phyloP scores from a whole-genome alignment of 2,888 invertebrate species.

The Mesodorylaimus sp. region DNA sequence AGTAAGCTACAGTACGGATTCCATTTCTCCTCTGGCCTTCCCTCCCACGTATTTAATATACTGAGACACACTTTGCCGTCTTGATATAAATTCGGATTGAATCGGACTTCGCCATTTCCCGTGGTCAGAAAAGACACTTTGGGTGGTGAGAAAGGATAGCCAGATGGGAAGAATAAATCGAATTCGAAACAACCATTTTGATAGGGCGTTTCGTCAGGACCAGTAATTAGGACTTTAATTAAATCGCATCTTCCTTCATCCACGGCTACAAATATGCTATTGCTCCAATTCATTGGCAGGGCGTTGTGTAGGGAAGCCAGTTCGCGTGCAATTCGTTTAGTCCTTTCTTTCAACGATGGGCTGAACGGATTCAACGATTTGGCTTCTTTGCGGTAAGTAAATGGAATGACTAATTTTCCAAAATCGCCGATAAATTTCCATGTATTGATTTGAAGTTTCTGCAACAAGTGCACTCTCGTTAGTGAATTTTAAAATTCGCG shows the following conservation, averaged over 20 bases:
- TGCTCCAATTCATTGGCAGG: constrained; percentile 21
- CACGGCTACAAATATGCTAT: constrained; percentile 26
- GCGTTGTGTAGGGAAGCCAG: constrained; percentile 25
- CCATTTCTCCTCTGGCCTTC: constrained; percentile 30
- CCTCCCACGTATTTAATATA: constrained; percentile 29
- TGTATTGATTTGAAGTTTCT: not conserved
- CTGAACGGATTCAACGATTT: constrained; percentile 25
- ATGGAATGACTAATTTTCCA: constrained; percentile 16
- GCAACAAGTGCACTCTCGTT: too few relatives aligned
- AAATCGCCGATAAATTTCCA: constrained; percentile 4
- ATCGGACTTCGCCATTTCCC: constrained; percentile 41
- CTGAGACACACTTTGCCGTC: constrained; percentile 40
- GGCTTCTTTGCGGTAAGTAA: constrained; percentile 25
- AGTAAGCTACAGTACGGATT: constrained; percentile 26
- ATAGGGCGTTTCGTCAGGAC: constrained; percentile 45
- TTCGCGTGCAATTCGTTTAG: constrained; percentile 23
- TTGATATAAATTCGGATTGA: constrained; percentile 46
- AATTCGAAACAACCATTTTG: constrained; percentile 39
- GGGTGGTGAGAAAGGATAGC: constrained; percentile 43
- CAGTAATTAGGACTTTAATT: constrained; percentile 34
- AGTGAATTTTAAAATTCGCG: too few relatives aligned
- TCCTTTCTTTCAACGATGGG: constrained; percentile 21
- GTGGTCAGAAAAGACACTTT: constrained; percentile 44
- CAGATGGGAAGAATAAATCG: constrained; percentile 28
- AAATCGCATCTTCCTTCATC: constrained; percentile 21